Conservation (phyloP, 64 coral and sea anemone genomes). For the Montipora sp. region DNA sequence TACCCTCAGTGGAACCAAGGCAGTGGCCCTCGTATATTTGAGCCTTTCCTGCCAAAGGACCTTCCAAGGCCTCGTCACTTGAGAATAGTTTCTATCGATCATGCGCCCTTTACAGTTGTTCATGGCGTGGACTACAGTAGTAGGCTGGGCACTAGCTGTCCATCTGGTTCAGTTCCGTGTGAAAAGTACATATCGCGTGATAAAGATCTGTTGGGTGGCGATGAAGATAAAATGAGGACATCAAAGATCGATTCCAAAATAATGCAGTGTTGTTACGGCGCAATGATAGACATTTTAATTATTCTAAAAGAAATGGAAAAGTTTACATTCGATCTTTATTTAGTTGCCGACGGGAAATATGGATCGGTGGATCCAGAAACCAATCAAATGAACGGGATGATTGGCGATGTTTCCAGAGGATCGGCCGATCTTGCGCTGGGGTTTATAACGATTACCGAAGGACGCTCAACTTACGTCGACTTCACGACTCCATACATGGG, state of each 20-base stretch:
- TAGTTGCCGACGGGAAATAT: slow-evolving; percentile 86
- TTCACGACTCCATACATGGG: slow-evolving; percentile 79
- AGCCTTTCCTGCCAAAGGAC: slow-evolving; percentile 67
- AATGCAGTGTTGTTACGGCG: slow-evolving; percentile 74
- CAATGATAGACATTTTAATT: slow-evolving; percentile 87
- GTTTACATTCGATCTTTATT: slow-evolving; percentile 83
- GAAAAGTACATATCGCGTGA: not conserved
- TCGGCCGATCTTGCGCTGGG: slow-evolving; percentile 83
- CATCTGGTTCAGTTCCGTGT: slow-evolving; percentile 18
- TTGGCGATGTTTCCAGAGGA: slow-evolving; percentile 78
- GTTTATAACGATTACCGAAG: slow-evolving; percentile 74
- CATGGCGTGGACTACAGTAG: slow-evolving; percentile 70
- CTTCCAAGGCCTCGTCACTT: slow-evolving; percentile 76
- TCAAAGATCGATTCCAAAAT: not conserved
- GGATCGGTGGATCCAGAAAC: slow-evolving; percentile 69
- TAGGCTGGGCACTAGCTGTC: slow-evolving; percentile 75
- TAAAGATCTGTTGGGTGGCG: not conserved
- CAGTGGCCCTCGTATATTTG: slow-evolving; percentile 44
- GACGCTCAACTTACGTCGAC: slow-evolving; percentile 63
- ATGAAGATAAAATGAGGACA: not conserved
- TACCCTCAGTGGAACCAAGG: slow-evolving; percentile 10
- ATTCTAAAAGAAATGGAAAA: slow-evolving; percentile 63
- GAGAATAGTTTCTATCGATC: slow-evolving; percentile 79
- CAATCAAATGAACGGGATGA: slow-evolving; percentile 79
- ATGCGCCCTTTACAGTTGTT: slow-evolving; percentile 78